Conservation (phyloP, 2,888 invertebrate species). For the Pocota personata region DNA sequence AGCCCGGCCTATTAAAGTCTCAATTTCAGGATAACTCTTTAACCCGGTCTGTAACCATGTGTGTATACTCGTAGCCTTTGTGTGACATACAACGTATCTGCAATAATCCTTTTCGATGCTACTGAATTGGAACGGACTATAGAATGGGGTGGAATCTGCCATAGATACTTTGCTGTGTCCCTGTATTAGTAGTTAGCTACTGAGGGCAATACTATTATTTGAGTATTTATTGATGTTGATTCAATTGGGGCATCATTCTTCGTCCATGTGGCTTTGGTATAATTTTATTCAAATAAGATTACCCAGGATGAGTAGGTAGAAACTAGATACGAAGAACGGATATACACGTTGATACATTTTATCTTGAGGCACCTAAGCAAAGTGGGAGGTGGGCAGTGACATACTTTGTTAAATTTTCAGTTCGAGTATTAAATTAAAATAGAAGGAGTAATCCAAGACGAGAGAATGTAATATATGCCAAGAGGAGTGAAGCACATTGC, state of each 20-base stretch:
- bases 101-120: constrained; percentile 56
- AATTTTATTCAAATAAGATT: constrained; percentile 65
- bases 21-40: constrained; percentile 55
- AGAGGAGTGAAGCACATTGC: neutral
- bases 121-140: constrained; percentile 12
- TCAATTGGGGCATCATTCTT: constrained; percentile 62
- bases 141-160: neutral
- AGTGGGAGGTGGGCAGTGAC: neutral
- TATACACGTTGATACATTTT: neutral
- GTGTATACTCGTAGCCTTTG: constrained; percentile 6
- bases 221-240: constrained; percentile 69
- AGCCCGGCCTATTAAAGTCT: constrained; percentile 55
- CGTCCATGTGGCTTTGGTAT: constrained; percentile 35
- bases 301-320: neutral
- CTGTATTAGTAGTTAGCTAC: constrained; percentile 32
- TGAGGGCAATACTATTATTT: constrained; percentile 54
- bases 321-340: neutral
- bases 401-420: neutral
- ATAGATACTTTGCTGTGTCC: neutral
- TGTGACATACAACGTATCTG: constrained; percentile 56
- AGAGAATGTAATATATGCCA: neutral
- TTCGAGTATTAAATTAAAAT: constrained; percentile 1
- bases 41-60: constrained; percentile 1
- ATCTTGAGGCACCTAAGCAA: neutral
- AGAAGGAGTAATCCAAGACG: neutral